These are phyloP conservation scores for Silurus lanzhouensis DNA, from an alignment of 2,797 vertebrate genomes.

Conservation along the genomic window DNA sequence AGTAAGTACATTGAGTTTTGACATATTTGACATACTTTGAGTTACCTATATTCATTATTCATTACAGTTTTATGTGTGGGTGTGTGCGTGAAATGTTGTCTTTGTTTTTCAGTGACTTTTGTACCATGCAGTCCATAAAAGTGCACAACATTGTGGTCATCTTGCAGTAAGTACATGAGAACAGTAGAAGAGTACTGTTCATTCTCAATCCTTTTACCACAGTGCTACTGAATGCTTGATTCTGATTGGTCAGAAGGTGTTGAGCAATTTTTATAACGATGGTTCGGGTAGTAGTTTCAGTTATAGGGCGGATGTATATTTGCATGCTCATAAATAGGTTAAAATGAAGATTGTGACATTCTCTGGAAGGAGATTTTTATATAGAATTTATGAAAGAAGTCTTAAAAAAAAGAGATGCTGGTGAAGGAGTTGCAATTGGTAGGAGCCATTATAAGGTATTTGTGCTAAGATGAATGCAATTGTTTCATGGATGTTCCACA, in stretches of 20 bases:
- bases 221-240: neutral
- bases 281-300: neutral
- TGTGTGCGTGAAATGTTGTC: neutral
- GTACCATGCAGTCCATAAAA: constrained; percentile 88
- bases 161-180: constrained; percentile 91
- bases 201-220: neutral
- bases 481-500: neutral
- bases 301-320: neutral
- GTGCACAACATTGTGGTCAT: constrained; percentile 98
- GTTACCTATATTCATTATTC: neutral
- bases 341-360: neutral
- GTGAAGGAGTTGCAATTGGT: neutral
- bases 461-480: neutral
- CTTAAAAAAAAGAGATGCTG: neutral
- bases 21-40: neutral
- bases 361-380: neutral
- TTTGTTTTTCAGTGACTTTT: constrained; percentile 86
- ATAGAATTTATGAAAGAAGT: neutral
- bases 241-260: neutral
- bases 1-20: constrained; percentile 77
- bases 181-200: neutral
- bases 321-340: neutral
- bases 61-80: neutral
- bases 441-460: neutral
- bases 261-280: neutral